Base-by-base conservation (phyloP, 2,113 vertebrate species). In the Ophthalmotilapia sp. region DNA sequence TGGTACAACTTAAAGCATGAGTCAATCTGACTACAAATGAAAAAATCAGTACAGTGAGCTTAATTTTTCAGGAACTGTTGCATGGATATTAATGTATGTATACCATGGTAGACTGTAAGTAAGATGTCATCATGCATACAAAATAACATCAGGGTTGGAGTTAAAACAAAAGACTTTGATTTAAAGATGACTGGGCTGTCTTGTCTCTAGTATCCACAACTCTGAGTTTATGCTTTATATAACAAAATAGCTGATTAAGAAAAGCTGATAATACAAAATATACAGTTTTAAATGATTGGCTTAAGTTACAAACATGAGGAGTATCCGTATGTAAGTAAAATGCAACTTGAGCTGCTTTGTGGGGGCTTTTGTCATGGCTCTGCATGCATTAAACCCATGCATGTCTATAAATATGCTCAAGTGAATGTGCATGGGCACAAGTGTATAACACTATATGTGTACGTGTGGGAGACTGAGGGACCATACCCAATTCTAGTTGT, bases 401-500 rank as follows among this genome's bases (percentile, higher is more conserved):
- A 45, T 17, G 5, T 45, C 38, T 45, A 45, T 6, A 73, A 73
- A 73, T 26, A 45, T 73, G 40, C 9, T 73, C 40, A 31, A 47
- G 0, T 7, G 23, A 7, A 75, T 0, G 1, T 31, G 42, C 40
- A 47, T 75, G 21, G 40, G 14, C 70, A 47, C 23, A 75, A 75
- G 42, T 54, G 79, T 31, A 45, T 54, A 62, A 33, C 54, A n/a
- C 10, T 23, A 36, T 10, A 17, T 26, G 38, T 15, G 15, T 85
- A 81, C 53, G 7, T 49, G 26, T 21, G 47, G 36, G 23, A 33
- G 75, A 56, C 51, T 45, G n/a, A 38, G 38, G 7, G 38, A 45
- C 5, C 97, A 95, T 97, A 99, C 99, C 99, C 99, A 93, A 94
- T 95, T 97, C 98, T 97, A 45, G 97, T 98, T 83, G 98, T 99